A percentile compares a stretch with the other conserved stretches of the same genome.
phyloP scores from a whole-genome alignment of 2,113 vertebrate genomes.

The Polypterus bichir region DNA sequence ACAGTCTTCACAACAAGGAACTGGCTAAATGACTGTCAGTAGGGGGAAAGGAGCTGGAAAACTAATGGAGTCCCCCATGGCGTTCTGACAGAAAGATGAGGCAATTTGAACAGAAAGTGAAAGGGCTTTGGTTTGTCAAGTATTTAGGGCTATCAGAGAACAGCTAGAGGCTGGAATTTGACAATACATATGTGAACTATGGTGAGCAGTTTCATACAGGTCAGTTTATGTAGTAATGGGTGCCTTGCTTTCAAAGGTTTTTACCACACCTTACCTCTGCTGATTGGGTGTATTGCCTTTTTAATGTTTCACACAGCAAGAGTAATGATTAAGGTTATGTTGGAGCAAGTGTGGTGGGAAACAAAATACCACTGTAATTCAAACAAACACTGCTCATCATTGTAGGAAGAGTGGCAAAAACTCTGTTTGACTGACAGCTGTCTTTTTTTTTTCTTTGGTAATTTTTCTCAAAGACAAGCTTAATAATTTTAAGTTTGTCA shows the following conservation, averaged over 20 bases:
- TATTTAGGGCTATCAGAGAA: conserved; percentile 84
- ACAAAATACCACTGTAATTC: conserved; percentile 6
- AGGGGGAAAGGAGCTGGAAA: conserved; percentile 67
- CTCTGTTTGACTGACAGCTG: no score
- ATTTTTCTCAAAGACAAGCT: no score
- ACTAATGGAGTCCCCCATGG: conserved; percentile 90
- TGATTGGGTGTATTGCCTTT: conserved; percentile 33
- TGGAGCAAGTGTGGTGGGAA: conserved; percentile 25
- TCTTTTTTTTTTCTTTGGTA: no score
- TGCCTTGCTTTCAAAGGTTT: conserved; percentile 45
- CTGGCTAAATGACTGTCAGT: conserved; percentile 70
- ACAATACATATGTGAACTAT: conserved; percentile 61
- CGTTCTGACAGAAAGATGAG: conserved; percentile 84
- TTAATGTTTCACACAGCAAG: conserved; percentile 40
- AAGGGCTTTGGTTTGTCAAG: conserved; percentile 75
- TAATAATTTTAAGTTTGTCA: no score
- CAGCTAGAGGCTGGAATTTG: conserved; percentile 67
- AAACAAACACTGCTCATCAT: background rate
- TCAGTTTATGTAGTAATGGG: conserved; percentile 54
- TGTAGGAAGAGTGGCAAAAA: no score
- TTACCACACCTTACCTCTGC: conserved; percentile 36
- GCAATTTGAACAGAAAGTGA: conserved; percentile 72
- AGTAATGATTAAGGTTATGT: conserved; percentile 34
- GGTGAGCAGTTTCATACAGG: conserved; percentile 55
- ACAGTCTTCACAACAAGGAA: conserved; percentile 77